Base-by-base conservation (phyloP, 2,113 vertebrate genomes). In the Oreotrochilus melanogaster region DNA sequence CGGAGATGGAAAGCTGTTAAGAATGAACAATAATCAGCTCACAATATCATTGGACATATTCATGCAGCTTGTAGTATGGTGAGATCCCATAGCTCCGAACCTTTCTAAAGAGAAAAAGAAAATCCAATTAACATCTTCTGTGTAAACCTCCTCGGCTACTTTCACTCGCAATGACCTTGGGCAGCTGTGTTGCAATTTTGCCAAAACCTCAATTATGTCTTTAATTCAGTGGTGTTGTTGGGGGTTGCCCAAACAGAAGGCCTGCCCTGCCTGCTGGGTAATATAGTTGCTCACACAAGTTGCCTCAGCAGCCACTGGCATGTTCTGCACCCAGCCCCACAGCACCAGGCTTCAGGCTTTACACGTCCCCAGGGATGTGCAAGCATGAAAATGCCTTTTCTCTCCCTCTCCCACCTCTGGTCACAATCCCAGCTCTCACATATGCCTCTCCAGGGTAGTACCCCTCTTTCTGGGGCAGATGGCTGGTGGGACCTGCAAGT, bases 11-110 rank as follows among this genome's bases (percentile, higher is more conserved):
- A 93, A 95, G 84, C 92, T 27, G 71, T 79, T 88, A 86, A 81
- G 88, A 76, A 86, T 11, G 93, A 93, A 93, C 95, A 96, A 92
- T 91, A 95, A 97, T 95, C 96, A 96, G 96, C 94, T 92, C 94
- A 92, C 95, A 92, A 11, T 62, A 95, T 97, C 95, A 43, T 25
- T 90, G 96, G 90, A 80, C 88, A 91, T 92, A 94, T 90, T 95
- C 95, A 95, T 92, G 94, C 86, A 43, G 94, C 61, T 93, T 88
- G 88, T 91, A 76, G 71, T 3, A 56, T 83, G 95, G 92, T 84
- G 88, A 94, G 91, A 97, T 96, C 65, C 21, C 18, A 89, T 67
- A 75, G 95, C 95, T 86, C 84, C 72, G 24, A 91, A 92, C 78
- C 91, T 35, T 94, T 74, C 83, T 43, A 47, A 93, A 91, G 74